Evolutionary conservation across 2,113 vertebrate species (phyloP).

Genomic region (Mesoclemmys tuberculata): DNA sequence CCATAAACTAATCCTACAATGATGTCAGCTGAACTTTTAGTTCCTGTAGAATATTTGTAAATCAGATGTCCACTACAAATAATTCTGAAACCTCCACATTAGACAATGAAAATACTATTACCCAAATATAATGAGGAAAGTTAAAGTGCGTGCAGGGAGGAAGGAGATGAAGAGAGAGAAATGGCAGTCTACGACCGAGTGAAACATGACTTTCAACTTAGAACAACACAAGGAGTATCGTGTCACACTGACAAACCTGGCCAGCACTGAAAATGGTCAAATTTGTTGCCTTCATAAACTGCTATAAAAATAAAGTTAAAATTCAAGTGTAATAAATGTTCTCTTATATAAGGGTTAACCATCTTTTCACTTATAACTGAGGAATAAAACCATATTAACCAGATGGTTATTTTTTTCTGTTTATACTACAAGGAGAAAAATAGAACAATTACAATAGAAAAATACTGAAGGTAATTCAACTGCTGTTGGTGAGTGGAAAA

Average conservation of each 20-base stretch:
- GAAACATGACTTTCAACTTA: slow-evolving; percentile 50
- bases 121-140: background rate
- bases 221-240: background rate
- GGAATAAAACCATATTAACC: slow-evolving; percentile 50
- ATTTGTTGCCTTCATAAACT: slow-evolving; percentile 28
- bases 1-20: background rate
- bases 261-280: slow-evolving; percentile 12
- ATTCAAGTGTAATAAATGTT: slow-evolving; percentile 52
- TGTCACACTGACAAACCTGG: slow-evolving; percentile 25
- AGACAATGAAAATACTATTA: background rate
- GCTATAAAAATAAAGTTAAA: slow-evolving; percentile 56
- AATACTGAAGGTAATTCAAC: slow-evolving; percentile 73
- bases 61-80: background rate
- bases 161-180: slow-evolving; percentile 6
- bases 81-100: background rate
- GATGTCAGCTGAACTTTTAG: slow-evolving; percentile 8
- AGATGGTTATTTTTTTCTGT: slow-evolving; percentile 40
- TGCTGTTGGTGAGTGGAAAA: slow-evolving; percentile 49
- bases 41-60: background rate
- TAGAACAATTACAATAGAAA: slow-evolving; percentile 61
- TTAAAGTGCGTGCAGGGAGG: background rate
- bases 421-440: slow-evolving; percentile 61
- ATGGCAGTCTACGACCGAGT: too few species aligned
- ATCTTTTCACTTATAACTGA: slow-evolving; percentile 55
- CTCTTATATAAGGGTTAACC: slow-evolving; percentile 30